A percentile compares a stretch with the other conserved stretches of the same genome.
Conservation (phyloP, 2,888 invertebrate species). For the Chalcis sispes region DNA sequence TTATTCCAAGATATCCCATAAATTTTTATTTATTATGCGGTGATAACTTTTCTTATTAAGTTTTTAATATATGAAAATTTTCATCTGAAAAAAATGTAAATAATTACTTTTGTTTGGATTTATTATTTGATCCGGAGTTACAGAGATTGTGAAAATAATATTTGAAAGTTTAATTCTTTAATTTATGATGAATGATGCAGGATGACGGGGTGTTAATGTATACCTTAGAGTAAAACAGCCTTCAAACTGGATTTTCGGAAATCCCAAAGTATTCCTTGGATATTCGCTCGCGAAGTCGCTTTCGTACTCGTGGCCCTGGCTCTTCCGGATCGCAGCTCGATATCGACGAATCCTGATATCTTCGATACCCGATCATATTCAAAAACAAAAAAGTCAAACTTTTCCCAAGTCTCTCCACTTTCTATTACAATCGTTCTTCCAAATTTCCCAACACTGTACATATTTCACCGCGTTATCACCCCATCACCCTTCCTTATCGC, state of each 20-base stretch:
- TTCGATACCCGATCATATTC: slow-evolving; percentile 29
- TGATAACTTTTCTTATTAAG: no score
- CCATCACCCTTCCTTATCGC: not conserved
- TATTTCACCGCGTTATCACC: not conserved
- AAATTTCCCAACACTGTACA: no score
- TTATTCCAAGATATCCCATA: no score
- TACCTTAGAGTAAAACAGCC: slow-evolving; percentile 23
- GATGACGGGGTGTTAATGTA: no score
- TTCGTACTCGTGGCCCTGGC: slow-evolving; percentile 8
- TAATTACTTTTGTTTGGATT: no score
- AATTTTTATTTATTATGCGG: no score
- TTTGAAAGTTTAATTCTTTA: no score
- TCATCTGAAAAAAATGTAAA: no score
- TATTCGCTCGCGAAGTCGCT: slow-evolving; percentile 8
- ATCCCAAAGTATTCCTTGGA: not conserved
- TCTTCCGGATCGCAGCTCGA: not conserved
- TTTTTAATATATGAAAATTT: no score
- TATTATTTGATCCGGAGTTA: no score
- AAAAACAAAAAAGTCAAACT: not conserved
- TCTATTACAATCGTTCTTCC: not conserved
- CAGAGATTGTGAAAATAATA: no score
- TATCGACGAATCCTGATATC: slow-evolving; percentile 25
- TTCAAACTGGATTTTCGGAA: not conserved
- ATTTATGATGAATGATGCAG: no score
- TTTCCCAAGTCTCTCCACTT: not conserved